Evolutionary conservation across 2,113 vertebrate species (phyloP), one percentile per base, ranked within the genome.

Genomic region (Danio rerio): DNA sequence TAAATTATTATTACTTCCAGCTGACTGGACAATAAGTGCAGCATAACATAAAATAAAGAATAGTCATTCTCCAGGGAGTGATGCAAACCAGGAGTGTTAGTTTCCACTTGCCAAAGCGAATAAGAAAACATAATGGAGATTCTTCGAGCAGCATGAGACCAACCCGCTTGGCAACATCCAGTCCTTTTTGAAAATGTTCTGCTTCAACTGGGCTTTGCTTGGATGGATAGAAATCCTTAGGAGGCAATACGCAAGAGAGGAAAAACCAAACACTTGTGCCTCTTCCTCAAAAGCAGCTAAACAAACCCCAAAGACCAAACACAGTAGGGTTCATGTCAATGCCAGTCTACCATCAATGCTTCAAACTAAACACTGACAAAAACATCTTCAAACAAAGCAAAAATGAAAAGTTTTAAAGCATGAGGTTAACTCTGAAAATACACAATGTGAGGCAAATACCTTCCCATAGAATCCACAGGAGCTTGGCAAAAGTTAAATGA

Each of bases 1-100:
- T 45, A 42, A 73, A 85, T 77, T 68, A 78, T 88, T 70, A 71
- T 88, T 70, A 71, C 78, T 78, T 78, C 62, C 65, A 84, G 72
- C 20, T 63, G 21, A 56, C 11, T 73, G 7, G 31, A 85, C 81
- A 81, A 52, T 66, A 83, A 61, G 59, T 12, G 13, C 52, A 74
- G 63, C 47, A 77, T 16, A 63, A 47, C 62, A 75, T 16, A 68
- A 56, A 71, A 71, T 73, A 73, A 15, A 12, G 20, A n/a, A 63
- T 79, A 62, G 11, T 56, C 15, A 7, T 63, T 63, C 66, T 73
- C 68, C 66, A 18, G 59, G 31, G 61, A 78, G 50, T 45, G n/a
- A 74, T 59, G 78, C 62, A 75, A 75, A 43, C 7, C 66, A 63
- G 43, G 15, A 81, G 47, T 61, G 68, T 42, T 65, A 68, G 52